phyloP scores from a whole-genome alignment of 2,888 invertebrate species.

The Philonicus albiceps region DNA sequence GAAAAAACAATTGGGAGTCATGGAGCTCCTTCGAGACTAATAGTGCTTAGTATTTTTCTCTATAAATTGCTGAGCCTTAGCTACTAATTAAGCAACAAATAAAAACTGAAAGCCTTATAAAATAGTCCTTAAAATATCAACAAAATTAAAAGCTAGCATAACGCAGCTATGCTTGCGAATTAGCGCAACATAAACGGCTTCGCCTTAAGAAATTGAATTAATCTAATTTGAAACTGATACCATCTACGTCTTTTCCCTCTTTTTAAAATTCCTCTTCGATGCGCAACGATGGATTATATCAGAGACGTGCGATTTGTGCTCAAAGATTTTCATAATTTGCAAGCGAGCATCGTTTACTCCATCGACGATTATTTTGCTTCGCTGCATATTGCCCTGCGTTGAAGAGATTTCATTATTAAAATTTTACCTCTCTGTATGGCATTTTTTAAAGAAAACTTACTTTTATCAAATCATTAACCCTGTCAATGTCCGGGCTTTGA shows the following conservation, averaged over 20 bases:
- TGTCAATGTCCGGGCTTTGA: slow-evolving; percentile 64
- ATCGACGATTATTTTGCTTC: slow-evolving; percentile 91
- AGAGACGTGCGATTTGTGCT: slow-evolving; percentile 86
- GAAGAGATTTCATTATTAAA: neutral
- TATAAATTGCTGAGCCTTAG: neutral
- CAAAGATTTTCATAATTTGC: slow-evolving; percentile 88
- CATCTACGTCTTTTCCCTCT: slow-evolving; percentile 75
- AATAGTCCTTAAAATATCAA: neutral
- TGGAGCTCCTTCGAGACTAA: neutral
- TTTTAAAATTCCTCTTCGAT: slow-evolving; percentile 91
- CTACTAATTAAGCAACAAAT: neutral
- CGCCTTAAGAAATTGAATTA: neutral
- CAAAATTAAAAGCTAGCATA: neutral
- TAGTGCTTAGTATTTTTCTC: neutral
- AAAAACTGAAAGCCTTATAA: neutral
- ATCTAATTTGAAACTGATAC: neutral
- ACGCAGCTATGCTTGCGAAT: neutral
- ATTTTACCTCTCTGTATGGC: neutral
- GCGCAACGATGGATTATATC: slow-evolving; percentile 91
- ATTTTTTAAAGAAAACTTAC: slow-evolving; percentile 58
- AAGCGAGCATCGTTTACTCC: slow-evolving; percentile 88
- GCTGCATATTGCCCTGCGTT: slow-evolving; percentile 88
- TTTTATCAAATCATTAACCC: slow-evolving; percentile 71
- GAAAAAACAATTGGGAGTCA: neutral
- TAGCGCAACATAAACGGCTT: neutral